A percentile compares a stretch with the other conserved stretches of the same genome.
phyloP scores from a whole-genome alignment of 2,888 invertebrate genomes.

The Helobdella robusta region DNA sequence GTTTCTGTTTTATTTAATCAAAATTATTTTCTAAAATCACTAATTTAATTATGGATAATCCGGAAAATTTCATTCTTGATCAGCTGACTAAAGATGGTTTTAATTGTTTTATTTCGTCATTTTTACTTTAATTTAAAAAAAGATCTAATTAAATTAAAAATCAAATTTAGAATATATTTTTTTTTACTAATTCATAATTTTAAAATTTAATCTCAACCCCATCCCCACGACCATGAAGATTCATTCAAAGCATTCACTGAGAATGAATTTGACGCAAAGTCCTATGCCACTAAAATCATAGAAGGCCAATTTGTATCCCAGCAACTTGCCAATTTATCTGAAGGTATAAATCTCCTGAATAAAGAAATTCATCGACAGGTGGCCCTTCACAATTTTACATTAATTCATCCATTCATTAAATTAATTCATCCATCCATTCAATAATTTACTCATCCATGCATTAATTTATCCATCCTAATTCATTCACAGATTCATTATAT shows the following conservation, averaged over 20 bases:
- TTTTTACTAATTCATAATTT: background rate
- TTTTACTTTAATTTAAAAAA: background rate
- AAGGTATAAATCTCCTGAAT: conserved; percentile 48
- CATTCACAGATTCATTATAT: background rate
- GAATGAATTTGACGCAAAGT: conserved; percentile 50
- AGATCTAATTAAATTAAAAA: background rate
- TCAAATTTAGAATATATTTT: background rate
- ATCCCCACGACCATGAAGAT: conserved; percentile 43
- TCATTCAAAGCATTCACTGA: conserved; percentile 48
- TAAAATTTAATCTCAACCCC: background rate
- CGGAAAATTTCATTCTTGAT: background rate
- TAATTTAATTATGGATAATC: no score
- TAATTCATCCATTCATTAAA: no score
- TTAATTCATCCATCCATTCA: background rate
- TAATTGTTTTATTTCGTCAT: background rate
- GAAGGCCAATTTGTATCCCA: conserved; percentile 49
- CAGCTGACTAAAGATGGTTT: conserved; percentile 13
- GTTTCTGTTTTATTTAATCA: no score
- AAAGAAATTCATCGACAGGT: conserved; percentile 51
- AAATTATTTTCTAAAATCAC: no score
- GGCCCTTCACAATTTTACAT: no score
- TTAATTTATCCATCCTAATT: background rate
- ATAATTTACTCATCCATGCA: background rate
- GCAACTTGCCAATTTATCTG: conserved; percentile 49
- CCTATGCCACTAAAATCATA: conserved; percentile 48